A percentile compares a stretch with the other conserved stretches of the same genome.
These are phyloP conservation scores for Caenorhabditis briggsae DNA, from an alignment of 1,140 invertebrate genomes.

Conservation along the genomic window DNA sequence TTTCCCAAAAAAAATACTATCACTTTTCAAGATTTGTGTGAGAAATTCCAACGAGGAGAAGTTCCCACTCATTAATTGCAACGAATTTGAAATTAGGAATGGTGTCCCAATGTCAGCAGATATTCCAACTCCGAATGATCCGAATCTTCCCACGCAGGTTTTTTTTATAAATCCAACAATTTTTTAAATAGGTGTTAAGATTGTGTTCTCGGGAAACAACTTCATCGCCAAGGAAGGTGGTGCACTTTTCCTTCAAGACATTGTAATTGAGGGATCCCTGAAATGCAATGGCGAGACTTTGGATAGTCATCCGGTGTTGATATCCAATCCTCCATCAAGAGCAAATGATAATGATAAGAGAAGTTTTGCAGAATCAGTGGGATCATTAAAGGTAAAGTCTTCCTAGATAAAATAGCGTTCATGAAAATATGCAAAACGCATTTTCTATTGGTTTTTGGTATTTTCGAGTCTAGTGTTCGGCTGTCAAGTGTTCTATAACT, in stretches of 20 bases:
- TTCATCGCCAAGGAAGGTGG: slow-evolving; percentile 63
- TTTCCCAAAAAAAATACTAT: no score
- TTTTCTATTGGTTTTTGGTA: no score
- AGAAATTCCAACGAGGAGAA: slow-evolving; percentile 63
- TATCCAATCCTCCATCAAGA: slow-evolving; percentile 36
- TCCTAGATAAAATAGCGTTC: not conserved
- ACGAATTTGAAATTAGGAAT: slow-evolving; percentile 63
- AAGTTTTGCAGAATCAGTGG: slow-evolving; percentile 44
- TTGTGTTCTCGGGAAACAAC: slow-evolving; percentile 63
- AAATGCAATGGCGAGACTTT: slow-evolving; percentile 44
- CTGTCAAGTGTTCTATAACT: no score
- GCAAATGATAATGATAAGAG: slow-evolving; percentile 3
- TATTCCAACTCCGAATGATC: slow-evolving; percentile 62
- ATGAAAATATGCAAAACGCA: no score
- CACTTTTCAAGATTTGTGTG: slow-evolving; percentile 63
- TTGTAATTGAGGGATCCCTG: slow-evolving; percentile 59
- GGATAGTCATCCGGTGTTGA: slow-evolving; percentile 42
- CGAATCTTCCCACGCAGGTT: slow-evolving; percentile 59
- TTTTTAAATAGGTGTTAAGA: not conserved
- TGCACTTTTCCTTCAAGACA: slow-evolving; percentile 67
- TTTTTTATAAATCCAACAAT: not conserved
- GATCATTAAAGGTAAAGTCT: slow-evolving; percentile 44
- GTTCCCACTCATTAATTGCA: slow-evolving; percentile 62
- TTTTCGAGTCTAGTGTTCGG: no score
- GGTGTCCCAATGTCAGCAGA: slow-evolving; percentile 63